These are phyloP conservation scores for Meleagris gallopavo DNA, from an alignment of 2,113 vertebrate genomes.

Conservation along the genomic window DNA sequence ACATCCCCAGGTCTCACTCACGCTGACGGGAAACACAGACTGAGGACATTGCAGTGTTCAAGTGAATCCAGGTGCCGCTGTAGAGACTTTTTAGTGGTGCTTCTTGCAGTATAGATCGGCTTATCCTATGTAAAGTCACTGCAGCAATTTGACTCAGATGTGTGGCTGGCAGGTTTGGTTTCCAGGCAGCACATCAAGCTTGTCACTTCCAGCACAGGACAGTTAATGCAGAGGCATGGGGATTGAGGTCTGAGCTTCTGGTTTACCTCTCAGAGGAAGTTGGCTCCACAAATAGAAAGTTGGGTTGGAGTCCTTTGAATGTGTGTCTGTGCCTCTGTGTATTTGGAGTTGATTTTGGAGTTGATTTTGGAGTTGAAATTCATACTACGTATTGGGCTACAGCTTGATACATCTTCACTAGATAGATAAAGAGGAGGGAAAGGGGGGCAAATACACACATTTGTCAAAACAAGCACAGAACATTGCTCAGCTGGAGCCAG, in stretches of 20 bases:
- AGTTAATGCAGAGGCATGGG: background rate
- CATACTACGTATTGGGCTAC: too few relatives aligned
- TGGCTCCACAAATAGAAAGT: background rate
- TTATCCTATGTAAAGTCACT: background rate
- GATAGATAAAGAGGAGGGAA: too few relatives aligned
- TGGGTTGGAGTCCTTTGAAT: background rate
- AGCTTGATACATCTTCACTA: too few relatives aligned
- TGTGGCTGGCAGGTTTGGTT: background rate
- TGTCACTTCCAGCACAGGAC: background rate
- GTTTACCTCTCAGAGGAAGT: background rate
- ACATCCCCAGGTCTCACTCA: background rate
- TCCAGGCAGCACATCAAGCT: background rate
- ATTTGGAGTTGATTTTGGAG: background rate
- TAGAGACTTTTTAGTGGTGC: too few relatives aligned
- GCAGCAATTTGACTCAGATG: background rate
- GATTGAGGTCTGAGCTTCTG: background rate
- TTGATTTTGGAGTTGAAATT: too few relatives aligned
- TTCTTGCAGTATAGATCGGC: background rate
- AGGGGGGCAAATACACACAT: accelerated
- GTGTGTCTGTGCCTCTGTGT: background rate
- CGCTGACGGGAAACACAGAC: background rate
- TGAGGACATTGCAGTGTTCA: background rate
- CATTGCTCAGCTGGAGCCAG: background rate
- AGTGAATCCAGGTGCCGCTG: background rate
- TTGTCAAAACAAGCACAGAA: background rate